Evolutionary conservation across 1,140 invertebrate species (phyloP).

Genomic region (Listronotus oregonensis): DNA sequence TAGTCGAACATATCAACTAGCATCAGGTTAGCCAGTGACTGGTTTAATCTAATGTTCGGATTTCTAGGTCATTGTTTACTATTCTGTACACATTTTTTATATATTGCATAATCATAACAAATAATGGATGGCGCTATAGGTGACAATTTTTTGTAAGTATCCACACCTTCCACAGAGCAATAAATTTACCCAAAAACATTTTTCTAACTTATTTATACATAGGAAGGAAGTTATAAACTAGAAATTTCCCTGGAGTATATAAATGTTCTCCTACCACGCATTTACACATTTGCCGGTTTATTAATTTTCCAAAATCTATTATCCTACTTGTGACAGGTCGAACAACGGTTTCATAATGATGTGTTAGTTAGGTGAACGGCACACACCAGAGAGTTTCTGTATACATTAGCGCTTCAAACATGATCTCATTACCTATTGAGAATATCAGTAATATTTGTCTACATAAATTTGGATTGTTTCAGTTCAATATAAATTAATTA

Average conservation of each 20-base stretch:
- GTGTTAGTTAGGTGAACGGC: constrained; percentile 19
- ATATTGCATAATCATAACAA: no score
- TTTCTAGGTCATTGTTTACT: no score
- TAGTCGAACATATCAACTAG: no score
- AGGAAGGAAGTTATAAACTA: constrained; percentile 28
- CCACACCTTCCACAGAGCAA: no score
- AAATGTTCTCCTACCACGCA: constrained; percentile 23
- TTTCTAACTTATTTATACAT: constrained; percentile 20
- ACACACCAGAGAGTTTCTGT: constrained; percentile 22
- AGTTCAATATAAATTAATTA: no score
- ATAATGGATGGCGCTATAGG: no score
- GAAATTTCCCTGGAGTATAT: constrained; percentile 16
- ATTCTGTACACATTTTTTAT: no score
- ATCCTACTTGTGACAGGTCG: constrained; percentile 26
- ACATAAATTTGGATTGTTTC: constrained; percentile 9
- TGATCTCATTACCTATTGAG: constrained; percentile 13
- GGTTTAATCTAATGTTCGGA: no score
- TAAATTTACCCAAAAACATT: no score
- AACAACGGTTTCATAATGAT: constrained; percentile 23
- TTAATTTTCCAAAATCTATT: constrained; percentile 31
- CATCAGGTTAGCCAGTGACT: no score
- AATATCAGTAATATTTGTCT: background rate
- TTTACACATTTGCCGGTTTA: constrained; percentile 24
- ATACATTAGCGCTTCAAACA: constrained; percentile 18
- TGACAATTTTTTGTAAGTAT: no score